Evolutionary conservation across 1,140 invertebrate species (phyloP).

Genomic region (Metopolophium dirhodum): DNA sequence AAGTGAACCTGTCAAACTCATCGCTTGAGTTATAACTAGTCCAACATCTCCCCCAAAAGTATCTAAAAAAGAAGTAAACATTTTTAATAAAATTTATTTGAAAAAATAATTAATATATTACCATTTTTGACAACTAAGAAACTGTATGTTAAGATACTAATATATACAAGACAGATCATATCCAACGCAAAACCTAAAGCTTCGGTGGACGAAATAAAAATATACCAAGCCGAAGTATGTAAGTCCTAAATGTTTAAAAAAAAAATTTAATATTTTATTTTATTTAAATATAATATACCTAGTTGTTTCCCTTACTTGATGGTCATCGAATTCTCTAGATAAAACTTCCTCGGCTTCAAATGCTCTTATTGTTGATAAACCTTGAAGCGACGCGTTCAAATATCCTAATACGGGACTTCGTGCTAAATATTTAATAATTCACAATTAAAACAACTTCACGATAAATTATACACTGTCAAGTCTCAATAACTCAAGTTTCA

Average conservation of each 20-base stretch:
- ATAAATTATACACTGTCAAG: background rate
- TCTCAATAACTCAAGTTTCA: background rate
- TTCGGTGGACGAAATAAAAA: conserved; percentile 77
- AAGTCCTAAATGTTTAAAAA: conserved; percentile 63
- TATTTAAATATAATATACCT: no score
- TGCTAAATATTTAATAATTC: conserved; percentile 64
- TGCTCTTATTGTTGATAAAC: conserved; percentile 87
- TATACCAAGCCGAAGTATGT: conserved; percentile 75
- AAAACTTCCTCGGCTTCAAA: conserved; percentile 81
- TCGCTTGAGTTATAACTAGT: conserved; percentile 81
- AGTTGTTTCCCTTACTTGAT: conserved; percentile 66
- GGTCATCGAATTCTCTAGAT: conserved; percentile 80
- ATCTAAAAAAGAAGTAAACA: conserved; percentile 59
- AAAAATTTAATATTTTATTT: background rate
- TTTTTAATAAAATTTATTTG: background rate
- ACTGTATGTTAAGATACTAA: conserved; percentile 75
- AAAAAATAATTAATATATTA: conserved; percentile 60
- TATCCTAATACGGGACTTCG: conserved; percentile 86
- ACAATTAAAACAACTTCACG: background rate
- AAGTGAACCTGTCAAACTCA: conserved; percentile 80
- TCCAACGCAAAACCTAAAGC: conserved; percentile 87
- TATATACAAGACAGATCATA: conserved; percentile 75
- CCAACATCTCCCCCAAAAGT: conserved; percentile 73
- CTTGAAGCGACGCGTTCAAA: conserved; percentile 85
- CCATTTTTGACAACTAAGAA: conserved; percentile 69